phyloP scores from a whole-genome alignment of 37 sponge, comb jelly and placozoan genomes.

The Trichoplax adhaerens region DNA sequence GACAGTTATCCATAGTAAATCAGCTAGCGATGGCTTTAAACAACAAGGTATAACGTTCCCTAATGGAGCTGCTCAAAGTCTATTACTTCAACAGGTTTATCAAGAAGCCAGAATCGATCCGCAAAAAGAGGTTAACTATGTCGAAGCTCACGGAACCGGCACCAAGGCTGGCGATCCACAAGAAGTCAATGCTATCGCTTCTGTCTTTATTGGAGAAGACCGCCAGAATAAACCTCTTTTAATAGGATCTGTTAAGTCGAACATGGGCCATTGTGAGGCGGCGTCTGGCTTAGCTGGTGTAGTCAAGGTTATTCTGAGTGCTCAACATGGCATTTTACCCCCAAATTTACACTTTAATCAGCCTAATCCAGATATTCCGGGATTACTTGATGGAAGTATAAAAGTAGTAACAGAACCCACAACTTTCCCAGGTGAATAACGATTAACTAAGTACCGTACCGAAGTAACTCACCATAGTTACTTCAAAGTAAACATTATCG shows the following conservation, averaged over 20 bases:
- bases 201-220: constrained; percentile 9
- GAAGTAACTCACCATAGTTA: no score
- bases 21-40: constrained; percentile 25
- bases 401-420: neutral
- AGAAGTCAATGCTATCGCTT: constrained; percentile 31
- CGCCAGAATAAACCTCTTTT: neutral
- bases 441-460: no score
- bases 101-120: no score
- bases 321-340: constrained; percentile 29
- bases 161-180: constrained; percentile 26
- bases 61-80: no score
- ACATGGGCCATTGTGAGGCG: constrained; percentile 51
- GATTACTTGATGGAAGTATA: constrained; percentile 5
- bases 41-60: no score
- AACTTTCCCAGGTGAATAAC: neutral
- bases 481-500: no score
- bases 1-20: constrained; percentile 10
- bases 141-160: constrained; percentile 46
- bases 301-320: constrained; percentile 37
- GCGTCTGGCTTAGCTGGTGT: constrained; percentile 45
- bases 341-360: neutral
- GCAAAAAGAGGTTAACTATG: constrained; percentile 6
- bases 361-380: constrained; percentile 2
- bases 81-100: no score
- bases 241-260: constrained; percentile 45